Evolutionary conservation across 2,113 vertebrate species (phyloP).

Genomic region (human): DNA sequence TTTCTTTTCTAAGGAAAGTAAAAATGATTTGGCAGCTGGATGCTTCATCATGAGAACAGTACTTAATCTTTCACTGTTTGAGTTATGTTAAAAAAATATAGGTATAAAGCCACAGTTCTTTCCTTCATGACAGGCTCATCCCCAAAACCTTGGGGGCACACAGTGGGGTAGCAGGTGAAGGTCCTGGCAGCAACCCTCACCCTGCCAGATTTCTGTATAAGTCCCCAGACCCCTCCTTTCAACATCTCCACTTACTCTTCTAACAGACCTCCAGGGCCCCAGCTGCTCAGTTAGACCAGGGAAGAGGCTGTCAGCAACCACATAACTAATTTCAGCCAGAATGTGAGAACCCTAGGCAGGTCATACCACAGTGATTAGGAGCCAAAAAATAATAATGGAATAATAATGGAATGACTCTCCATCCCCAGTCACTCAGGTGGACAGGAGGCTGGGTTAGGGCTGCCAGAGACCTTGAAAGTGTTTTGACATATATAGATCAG

Average conservation of each 20-base stretch:
- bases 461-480: background rate
- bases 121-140: background rate
- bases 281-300: background rate
- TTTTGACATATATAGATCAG: background rate
- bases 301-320: background rate
- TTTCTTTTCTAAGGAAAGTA: constrained; percentile 54
- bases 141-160: background rate
- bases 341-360: background rate
- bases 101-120: background rate
- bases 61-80: constrained; percentile 45
- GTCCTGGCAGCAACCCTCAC: background rate
- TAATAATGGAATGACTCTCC: background rate
- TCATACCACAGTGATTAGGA: background rate
- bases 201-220: background rate
- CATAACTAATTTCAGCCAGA: background rate
- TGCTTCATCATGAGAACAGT: background rate
- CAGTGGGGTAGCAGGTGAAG: background rate
- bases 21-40: constrained; percentile 44
- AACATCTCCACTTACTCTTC: background rate
- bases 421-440: background rate
- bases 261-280: background rate
- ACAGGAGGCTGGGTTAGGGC: background rate
- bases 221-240: background rate
- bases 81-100: background rate
- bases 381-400: background rate